Conservation (phyloP, 2,113 vertebrate species). For the Nerophis lumbriciformis region DNA sequence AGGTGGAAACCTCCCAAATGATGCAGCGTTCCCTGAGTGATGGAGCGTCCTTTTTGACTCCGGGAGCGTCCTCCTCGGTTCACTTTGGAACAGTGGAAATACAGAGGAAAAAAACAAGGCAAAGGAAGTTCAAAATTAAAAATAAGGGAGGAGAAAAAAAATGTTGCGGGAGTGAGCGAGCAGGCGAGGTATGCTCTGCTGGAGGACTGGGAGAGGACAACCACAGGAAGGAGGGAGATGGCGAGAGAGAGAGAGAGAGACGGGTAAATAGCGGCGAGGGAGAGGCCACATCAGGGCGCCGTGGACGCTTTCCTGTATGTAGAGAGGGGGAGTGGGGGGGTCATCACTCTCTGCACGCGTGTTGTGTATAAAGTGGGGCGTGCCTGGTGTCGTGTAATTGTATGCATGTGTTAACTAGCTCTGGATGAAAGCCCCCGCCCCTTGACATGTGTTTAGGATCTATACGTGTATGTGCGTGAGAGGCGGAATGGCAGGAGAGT, state of each 20-base stretch:
- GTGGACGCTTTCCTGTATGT: slow-evolving; percentile 55
- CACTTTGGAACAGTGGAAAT: no score
- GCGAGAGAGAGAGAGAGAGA: slow-evolving; percentile 23
- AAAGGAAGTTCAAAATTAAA: neutral
- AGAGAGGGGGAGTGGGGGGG: neutral
- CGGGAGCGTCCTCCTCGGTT: neutral
- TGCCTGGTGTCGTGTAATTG: neutral
- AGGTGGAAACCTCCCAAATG: slow-evolving; percentile 20
- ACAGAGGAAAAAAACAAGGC: neutral
- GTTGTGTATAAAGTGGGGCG: neutral
- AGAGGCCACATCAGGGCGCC: slow-evolving; percentile 53
- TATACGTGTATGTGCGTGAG: slow-evolving; percentile 24
- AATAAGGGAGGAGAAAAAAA: slow-evolving; percentile 39
- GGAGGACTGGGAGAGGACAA: slow-evolving; percentile 60
- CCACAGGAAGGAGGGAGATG: slow-evolving; percentile 51
- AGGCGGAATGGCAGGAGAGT: slow-evolving; percentile 23
- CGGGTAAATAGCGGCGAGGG: slow-evolving; percentile 24
- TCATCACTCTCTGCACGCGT: neutral
- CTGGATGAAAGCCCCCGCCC: neutral
- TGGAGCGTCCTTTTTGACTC: neutral
- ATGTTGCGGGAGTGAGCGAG: slow-evolving; percentile 36
- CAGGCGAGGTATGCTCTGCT: slow-evolving; percentile 58
- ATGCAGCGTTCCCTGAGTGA: slow-evolving; percentile 12
- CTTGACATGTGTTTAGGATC: slow-evolving; percentile 27
- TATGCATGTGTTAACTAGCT: neutral